Evolutionary conservation across 2,113 vertebrate genomes (phyloP), one percentile per base, ranked within the genome.

Genomic region (Melanerpes formicivorus): DNA sequence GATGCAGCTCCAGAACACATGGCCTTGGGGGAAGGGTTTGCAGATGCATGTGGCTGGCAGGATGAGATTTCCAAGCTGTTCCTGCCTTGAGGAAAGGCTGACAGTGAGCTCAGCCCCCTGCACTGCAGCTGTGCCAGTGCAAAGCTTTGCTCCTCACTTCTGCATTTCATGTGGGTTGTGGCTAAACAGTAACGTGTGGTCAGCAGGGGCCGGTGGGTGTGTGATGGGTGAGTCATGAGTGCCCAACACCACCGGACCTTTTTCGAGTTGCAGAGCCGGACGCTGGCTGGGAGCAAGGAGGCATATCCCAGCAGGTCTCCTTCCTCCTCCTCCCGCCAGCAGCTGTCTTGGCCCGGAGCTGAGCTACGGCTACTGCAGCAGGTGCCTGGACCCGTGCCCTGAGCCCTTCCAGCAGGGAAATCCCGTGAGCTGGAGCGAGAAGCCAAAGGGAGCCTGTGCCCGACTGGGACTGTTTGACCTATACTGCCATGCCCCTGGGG

Each of bases 121-220:
- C 14, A 3, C 83, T 37, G 86, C 87, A 84, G 74, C 78, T 8
- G 0, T 48, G 75, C 80, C 79, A 25, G 74, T 7, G 87, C 84
- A 93, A 96, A 95, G 84, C 84, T 93, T 70, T 80, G 81, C 71
- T 93, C 46, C 50, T 46, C 71, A 89, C 93, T 95, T 95, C 91
- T 95, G 87, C 82, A 83, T 94, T 93, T 93, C 60, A 2, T 3
- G 56, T 0, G 5, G 40, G 11, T 7, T 90, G 95, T 18, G 94
- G 94, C 83, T 77, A 30, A 94, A 91, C 86, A 77, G 95, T 27
- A 77, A 71, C 4, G 1, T 34, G 71, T 59, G 88, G 78, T 82
- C 75, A 73, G 63, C 5, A 3, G 52, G 55, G 88, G 64, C 69
- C 56, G 62, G 73, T 1, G 1, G 72, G 16, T 12, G 59, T 23